A percentile compares a stretch with the other conserved stretches of the same genome.
Conservation (phyloP, 2,888 invertebrate genomes). For the Thelaira solivaga region DNA sequence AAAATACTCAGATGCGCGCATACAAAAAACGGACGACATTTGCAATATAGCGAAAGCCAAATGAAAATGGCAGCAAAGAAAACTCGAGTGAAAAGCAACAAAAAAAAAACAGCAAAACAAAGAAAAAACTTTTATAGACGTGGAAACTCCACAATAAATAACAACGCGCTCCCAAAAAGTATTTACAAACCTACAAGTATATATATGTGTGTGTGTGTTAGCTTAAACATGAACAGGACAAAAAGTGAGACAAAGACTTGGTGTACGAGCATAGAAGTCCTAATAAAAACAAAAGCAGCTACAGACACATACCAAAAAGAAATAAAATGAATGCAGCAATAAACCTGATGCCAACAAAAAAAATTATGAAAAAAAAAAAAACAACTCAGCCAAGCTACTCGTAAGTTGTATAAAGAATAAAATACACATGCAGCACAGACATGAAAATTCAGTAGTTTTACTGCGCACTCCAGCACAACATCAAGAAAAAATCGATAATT, state of each 20-base stretch:
- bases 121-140: constrained; percentile 41
- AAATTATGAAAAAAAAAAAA: constrained; percentile 23
- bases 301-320: constrained; percentile 18
- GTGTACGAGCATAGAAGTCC: constrained; percentile 46
- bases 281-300: constrained; percentile 25
- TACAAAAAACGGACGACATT: constrained; percentile 49
- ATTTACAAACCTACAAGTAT: neutral
- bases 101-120: neutral
- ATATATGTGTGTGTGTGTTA: neutral
- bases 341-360: too few species aligned
- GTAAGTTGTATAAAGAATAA: constrained; percentile 26
- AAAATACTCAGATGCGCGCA: constrained; percentile 62
- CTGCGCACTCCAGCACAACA: constrained; percentile 60
- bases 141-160: constrained; percentile 47
- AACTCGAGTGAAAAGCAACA: too few species aligned
- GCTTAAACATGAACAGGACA: constrained; percentile 18
- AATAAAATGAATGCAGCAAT: too few species aligned
- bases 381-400: constrained; percentile 20
- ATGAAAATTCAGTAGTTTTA: constrained; percentile 51
- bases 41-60: constrained; percentile 37
- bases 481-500: constrained; percentile 57
- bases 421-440: constrained; percentile 12
- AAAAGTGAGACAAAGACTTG: constrained; percentile 35
- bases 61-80: constrained; percentile 30
- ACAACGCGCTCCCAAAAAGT: neutral